Evolutionary conservation across 1,140 invertebrate species (phyloP).

Genomic region (Sarcophaga bullata): DNA sequence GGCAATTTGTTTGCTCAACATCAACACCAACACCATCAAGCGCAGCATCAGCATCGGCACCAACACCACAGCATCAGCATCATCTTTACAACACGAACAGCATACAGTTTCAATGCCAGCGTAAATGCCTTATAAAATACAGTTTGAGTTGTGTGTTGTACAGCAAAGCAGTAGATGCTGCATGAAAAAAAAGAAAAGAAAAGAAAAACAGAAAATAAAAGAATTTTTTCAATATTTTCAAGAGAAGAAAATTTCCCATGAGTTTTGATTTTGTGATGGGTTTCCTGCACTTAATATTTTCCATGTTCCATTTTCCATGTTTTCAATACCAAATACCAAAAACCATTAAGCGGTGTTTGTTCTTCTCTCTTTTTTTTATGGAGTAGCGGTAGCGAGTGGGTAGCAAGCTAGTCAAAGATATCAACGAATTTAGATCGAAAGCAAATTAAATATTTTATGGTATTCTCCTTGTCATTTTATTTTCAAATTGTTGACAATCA

Average conservation of each 20-base stretch:
- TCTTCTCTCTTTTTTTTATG: not conserved
- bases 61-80: not conserved
- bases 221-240: not conserved
- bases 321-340: not conserved
- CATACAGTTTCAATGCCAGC: not conserved
- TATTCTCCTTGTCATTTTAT: not conserved
- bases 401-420: not conserved
- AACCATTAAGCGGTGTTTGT: slow-evolving; percentile 27
- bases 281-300: not conserved
- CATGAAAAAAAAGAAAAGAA: not conserved
- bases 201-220: not conserved
- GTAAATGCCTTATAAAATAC: not conserved
- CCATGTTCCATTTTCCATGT: not conserved
- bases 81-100: too few species aligned
- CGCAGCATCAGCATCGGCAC: not conserved
- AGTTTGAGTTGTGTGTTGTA: not conserved
- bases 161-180: too few species aligned
- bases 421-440: not conserved
- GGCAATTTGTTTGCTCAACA: slow-evolving; percentile 35
- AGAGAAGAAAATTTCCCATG: slow-evolving; percentile 31
- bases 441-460: not conserved
- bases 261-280: not conserved
- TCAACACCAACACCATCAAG: not conserved
- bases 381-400: too few species aligned
- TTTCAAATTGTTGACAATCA: slow-evolving; percentile 26